Evolutionary conservation across 2,888 invertebrate genomes (phyloP), one percentile per base, ranked within the genome.

Genomic region (Drosophila robusta): DNA sequence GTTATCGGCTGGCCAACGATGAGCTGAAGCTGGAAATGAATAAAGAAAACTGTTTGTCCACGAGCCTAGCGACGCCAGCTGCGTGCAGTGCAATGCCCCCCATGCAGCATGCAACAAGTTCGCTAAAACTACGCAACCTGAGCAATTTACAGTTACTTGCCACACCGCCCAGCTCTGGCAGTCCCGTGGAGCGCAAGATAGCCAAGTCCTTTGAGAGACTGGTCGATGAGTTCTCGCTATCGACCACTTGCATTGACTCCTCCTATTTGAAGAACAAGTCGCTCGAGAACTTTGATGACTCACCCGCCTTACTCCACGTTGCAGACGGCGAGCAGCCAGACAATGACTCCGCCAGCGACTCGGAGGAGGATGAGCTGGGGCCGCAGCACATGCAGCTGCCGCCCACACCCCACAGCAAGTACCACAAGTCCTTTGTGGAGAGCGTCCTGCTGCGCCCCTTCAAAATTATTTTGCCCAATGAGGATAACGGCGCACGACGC

Each of bases 1-100:
- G 97, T 92, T 97, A 97, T 90, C 95, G 96, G 75, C 94, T 96
- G 91, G 97, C 97, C 14, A 97, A 97, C 92, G 90, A 90, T 49
- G 90, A 90, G 61, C 75, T 91, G 24, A 90, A 90, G 79, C 80
- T 95, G 94, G 77, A 95, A 95, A 80, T 86, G 85, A 91, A 91
- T 67, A 91, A 89, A 72, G 91, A 90, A 76, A 91, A 84, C 16
- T 71, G 18, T 54, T 44, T 26, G 34, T 22, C 12, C 49, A 5
- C 36, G 68, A 70, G 26, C 22, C 39, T 64, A 36, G 41, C 56
- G 55, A 41, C 67, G 57, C 50, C 73, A 70, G 47, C 57, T 6
- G 51, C 26, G 11, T 14, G n/a, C 29, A 69, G 83, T 77, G 70
- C 90, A 62, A 62, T 90, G 77, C 89, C 86, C 64, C 78, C 84